Evolutionary conservation across 2,797 vertebrate species (phyloP), one percentile per base, ranked within the genome.

Genomic region (Pipistrellus nathusii): DNA sequence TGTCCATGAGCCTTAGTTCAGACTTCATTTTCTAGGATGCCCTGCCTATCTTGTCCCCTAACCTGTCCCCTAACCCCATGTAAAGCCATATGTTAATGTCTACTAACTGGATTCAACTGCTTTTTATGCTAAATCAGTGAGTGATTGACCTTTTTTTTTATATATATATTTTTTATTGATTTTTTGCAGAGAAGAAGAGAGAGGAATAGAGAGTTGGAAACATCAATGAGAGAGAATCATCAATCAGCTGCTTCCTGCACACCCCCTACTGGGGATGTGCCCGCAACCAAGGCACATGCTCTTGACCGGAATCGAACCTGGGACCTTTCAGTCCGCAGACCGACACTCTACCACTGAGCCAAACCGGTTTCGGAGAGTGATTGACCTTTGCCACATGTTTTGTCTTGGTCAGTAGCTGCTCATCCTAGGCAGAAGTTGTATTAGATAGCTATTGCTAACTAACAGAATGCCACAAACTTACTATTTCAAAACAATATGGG

Each of bases 11-110:
- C 30, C 7, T 69, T 48, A n/a, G n/a, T 66, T 91, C 57, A 44
- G 66, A 64, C 35, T 93, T 86, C 69, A 30, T 62, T 86, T 90
- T 62, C 77, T 75, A 90, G 71, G 27, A 80, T 38, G 46, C 30
- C 20, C 20, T 27, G 23, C 10, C 27, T 62, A 46, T 57, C 46
- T 66, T 76, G 81, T 44, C 55, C 12, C 35, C 30, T 68, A 21
- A 7, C 53, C 23, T 76, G 81, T 44, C 55, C 12, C 41, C 30
- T 72, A 21, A 7, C 48, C 23, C 46, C 77, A 25, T 64, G 72
- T 64, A 53, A 73, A 92, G 44, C 41, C 80, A 80, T 7, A 32
- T 38, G 41, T 53, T 69, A 69, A 32, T 89, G 51, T 77, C 32
- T 76, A 32, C n/a, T 66, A 53, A 77, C 68, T 68, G 32, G 15